Evolutionary conservation across 2,888 invertebrate species (phyloP), one percentile per base, ranked within the genome.

Genomic region (Acanthopleura granulata): DNA sequence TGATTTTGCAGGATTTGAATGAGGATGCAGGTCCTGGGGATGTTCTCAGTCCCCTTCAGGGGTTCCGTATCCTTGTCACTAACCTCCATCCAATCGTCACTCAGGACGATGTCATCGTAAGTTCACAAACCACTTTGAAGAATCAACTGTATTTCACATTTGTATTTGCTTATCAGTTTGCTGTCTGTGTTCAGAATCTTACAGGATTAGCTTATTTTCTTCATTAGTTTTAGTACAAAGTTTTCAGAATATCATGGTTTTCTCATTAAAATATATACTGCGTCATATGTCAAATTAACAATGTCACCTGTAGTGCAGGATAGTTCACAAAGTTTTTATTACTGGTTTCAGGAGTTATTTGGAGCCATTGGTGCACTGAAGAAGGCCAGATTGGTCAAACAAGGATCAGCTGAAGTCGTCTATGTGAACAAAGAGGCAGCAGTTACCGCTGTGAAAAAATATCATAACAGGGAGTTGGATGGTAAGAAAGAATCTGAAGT

Each of bases 381-480:
- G 75, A 94, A 95, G 80, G 96, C 96, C 0, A 93, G 95, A 83
- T 92, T 97, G 83, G 94, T 96, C 18, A 93, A 96, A 69, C 94
- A 95, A 0, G 97, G 97, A 0, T 94, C 95, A 1, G 97, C 97
- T 0, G 97, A 97, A 91, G 97, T 97, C 0, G 95, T 97, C 82
- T 97, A 96, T 90, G 94, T 95, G 86, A 94, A 94, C 69, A 92
- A 95, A 81, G 94, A 95, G 82, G 96, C 97, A 91, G 97, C 97
- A 49, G 94, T 95, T 84, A 94, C 94, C 89, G 97, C 98, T 0
- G 96, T 97, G 1, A 96, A 97, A 84, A 94, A 96, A 74, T 97
- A 97, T 91, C 97, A 97, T 89, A 97, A 97, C 90, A 92, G 97
- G 73, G 96, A 97, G 88, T 91, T 98, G 66, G 97, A 98, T 91